Base-by-base conservation (phyloP, 2,797 vertebrate species). In the Etheostoma nigrum region DNA sequence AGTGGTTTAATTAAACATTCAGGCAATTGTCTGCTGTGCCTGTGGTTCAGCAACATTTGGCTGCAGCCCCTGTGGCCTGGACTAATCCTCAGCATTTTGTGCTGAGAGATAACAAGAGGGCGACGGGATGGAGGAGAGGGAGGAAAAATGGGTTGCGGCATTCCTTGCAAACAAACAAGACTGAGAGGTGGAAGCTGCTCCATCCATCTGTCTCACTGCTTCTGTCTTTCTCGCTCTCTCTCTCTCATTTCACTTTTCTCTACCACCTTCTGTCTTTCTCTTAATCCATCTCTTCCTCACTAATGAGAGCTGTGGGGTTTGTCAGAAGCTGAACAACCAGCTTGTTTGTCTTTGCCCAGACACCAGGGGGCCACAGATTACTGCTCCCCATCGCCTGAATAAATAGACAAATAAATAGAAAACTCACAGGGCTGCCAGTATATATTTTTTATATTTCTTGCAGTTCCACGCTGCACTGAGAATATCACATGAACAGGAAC, bases 291-390 rank as follows among this genome's bases (percentile, higher is more conserved):
- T 73, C 65, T 80, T 76, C 58, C 77, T 82, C 78, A 59, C 88
- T 94, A 94, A 95, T 93, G 92, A 94, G 91, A 83, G 80, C 91
- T 90, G 84, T 89, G 93, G 93, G 93, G 88, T 90, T 94, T 93
- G 86, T 84, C 85, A 58, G 87, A 75, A 85, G 84, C 87, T 73
- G 75, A 87, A 92, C 87, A 90, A 89, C 87, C 83, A 72, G 78
- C 67, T 48, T 79, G 84, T 90, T 88, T 90, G 85, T 85, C 83
- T 91, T 80, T 72, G 81, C 68, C 81, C 83, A 82, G 79, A 84
- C 79, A 67, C 84, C 76, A 63, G 69, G 79, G 80, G 79, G 78
- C 67, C 74, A 58, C 70, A 83, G 82, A 90, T 92, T 87, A 84
- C 81, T 67, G 84, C 78, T 87, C 89, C 86, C 73, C 79, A 67